Base-by-base conservation (phyloP, 2,113 vertebrate genomes). In the Bothrops jararaca region DNA sequence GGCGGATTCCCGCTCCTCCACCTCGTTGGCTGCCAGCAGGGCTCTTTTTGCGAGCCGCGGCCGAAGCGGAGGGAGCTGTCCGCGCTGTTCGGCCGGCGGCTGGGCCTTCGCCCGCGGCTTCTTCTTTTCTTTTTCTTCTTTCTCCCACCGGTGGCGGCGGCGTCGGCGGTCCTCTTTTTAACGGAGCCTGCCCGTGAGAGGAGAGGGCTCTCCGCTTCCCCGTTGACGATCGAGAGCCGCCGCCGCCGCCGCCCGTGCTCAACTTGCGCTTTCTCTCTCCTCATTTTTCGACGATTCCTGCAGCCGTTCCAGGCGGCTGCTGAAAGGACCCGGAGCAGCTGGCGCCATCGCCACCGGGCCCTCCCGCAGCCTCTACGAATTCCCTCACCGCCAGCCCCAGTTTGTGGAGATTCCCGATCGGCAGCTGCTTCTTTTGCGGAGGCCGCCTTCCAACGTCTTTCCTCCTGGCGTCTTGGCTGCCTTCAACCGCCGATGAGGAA, bases 1-100 rank as follows among this genome's bases (percentile, higher is more conserved):
- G 98, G 29, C 98, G 99, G 91, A 99, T 99, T 99, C 99, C n/a
- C 96, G 96, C 5, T 99, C 99, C 94, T 99, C 99, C 54, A 97
- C 98, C 95, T 98, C 98, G 94, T 99, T 99, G 89, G 99, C 99
- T 45, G 98, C 98, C 64, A 98, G 93, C 5, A 99, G 97, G 0
- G 98, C 98, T 89, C 96, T 97, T 54, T n/a, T 97, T 99, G 57
- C 99, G 98, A 1, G 97, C n/a, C n/a, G 89, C 94, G 8, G 69
- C 57, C 3, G 91, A 12, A 1, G 92, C 91, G 4, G 48, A 89
- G 0, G n/a, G 45, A 69, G 5, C 5, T 60, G n/a, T 1, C 15
- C 13, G 29, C 15, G 3, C 15, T 8, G 86, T n/a, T 18, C 6
- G 50, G 50, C 24, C 42, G 6, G 10, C 22, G 42, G 18, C 10